Evolutionary conservation across 2,888 invertebrate species (phyloP), one percentile per base, ranked within the genome.

Genomic region (Drosophila robusta): DNA sequence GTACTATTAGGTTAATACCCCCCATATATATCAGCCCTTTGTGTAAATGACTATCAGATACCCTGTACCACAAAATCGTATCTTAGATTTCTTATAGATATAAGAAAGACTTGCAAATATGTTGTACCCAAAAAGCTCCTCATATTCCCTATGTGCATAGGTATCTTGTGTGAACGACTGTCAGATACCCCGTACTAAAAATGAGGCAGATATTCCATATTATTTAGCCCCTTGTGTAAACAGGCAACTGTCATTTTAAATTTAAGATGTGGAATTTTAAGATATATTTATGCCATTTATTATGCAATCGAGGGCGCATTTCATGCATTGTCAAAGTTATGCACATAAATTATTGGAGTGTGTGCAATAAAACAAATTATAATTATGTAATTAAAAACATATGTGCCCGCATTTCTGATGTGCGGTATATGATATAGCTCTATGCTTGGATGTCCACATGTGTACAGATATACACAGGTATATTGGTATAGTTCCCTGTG

Each of bases 291-390:
- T 51, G 44, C 24, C 41, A 84, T 87, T 66, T 74, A 84, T 80
- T 61, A 69, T 68, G 58, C 77, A 80, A 70, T 68, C 60, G 36
- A 24, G 51, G 61, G 63, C 54, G 41, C 55, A 58, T 65, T 71
- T 79, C 38, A 60, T 44, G 50, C 54, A 42, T 42, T 68, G 55
- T 26, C 44, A 60, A 60, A 55, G 63, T 66, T 78, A 75, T 81
- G 85, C 68, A 47, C 72, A 85, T 82, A 70, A 85, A 81, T 85
- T 72, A 72, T 78, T 70, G 72, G 66, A 68, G 77, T 79, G 67
- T 68, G 71, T 68, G 78, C 45, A 61, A 70, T 52, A 67, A 54
- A 49, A 69, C 57, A 55, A 80, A 74, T 78, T 70, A 67, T 65
- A 78, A 70, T 52, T 49, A 65, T 49, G 41, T 38, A 64, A 79